Conservation (phyloP, 2,888 invertebrate species). For the Pseudococcus longispinus region DNA sequence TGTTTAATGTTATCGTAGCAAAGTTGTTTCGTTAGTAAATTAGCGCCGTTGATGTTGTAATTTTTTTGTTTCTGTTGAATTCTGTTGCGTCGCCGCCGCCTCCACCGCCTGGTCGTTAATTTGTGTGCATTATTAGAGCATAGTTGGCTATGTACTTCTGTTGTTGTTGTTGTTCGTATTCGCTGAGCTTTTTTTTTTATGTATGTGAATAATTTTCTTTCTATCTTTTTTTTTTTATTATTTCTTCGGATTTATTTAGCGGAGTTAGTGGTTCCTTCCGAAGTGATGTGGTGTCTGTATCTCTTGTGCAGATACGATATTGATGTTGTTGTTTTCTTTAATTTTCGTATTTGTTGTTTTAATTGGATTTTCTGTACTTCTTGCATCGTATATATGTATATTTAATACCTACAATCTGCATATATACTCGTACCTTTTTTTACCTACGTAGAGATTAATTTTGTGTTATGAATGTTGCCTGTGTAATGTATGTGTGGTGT, state of each 20-base stretch:
- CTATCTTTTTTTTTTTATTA: not conserved
- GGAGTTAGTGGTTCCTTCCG: not conserved
- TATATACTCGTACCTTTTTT: not conserved
- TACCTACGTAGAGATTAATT: slow-evolving; percentile 7
- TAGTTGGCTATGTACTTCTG: slow-evolving; percentile 26
- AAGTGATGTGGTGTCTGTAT: not conserved
- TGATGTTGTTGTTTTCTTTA: not conserved
- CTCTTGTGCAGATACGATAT: not conserved
- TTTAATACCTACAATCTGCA: not conserved
- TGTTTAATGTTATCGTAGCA: slow-evolving; percentile 29
- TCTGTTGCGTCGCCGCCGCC: slow-evolving; percentile 33
- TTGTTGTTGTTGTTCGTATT: not conserved
- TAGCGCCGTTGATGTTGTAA: not conserved
- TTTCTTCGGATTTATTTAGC: not conserved
- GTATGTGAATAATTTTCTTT: not conserved
- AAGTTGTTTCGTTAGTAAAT: slow-evolving; percentile 15
- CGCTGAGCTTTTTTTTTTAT: not conserved
- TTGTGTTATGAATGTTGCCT: slow-evolving; percentile 30
- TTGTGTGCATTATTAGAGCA: slow-evolving; percentile 29
- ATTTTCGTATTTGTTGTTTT: not conserved
- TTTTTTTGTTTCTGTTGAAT: slow-evolving; percentile 7
- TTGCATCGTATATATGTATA: not conserved
- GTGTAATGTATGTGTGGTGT: not conserved
- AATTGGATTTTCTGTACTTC: not conserved
- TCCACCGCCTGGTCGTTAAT: slow-evolving; percentile 12